Evolutionary conservation across 2,113 vertebrate genomes (phyloP).

Genomic region (Tachycineta bicolor): DNA sequence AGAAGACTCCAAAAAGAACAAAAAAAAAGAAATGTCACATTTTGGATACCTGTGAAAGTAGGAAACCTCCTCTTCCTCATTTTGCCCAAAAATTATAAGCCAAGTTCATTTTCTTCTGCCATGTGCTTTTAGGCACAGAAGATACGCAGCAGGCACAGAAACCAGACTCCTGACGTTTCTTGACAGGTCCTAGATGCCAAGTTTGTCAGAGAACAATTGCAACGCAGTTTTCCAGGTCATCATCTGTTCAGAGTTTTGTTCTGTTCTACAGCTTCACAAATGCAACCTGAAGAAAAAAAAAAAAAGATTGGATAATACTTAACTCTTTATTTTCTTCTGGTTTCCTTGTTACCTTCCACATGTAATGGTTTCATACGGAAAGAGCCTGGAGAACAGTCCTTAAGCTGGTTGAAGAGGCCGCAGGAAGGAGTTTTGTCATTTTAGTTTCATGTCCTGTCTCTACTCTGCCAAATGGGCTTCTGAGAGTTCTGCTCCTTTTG

Average conservation of each 20-base stretch:
- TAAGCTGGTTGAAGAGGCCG: background rate
- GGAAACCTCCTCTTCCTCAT: background rate
- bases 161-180: background rate
- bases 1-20: background rate
- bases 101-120: background rate
- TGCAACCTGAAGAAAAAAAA: background rate
- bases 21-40: background rate
- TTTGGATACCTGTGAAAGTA: background rate
- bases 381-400: background rate
- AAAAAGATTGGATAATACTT: background rate
- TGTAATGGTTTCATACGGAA: background rate
- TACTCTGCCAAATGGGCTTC: background rate
- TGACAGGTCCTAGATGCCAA: background rate
- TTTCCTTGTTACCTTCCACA: background rate
- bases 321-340: background rate
- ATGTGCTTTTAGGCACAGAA: background rate
- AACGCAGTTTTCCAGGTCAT: conserved; percentile 1
- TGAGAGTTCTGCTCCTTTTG: background rate
- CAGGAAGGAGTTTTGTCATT: background rate
- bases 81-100: background rate
- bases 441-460: background rate
- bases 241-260: background rate
- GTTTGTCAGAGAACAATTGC: background rate
- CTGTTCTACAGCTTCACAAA: background rate
- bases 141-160: background rate